Evolutionary conservation across 2,888 invertebrate species (phyloP).

Genomic region (Leptopilina drosophilae): DNA sequence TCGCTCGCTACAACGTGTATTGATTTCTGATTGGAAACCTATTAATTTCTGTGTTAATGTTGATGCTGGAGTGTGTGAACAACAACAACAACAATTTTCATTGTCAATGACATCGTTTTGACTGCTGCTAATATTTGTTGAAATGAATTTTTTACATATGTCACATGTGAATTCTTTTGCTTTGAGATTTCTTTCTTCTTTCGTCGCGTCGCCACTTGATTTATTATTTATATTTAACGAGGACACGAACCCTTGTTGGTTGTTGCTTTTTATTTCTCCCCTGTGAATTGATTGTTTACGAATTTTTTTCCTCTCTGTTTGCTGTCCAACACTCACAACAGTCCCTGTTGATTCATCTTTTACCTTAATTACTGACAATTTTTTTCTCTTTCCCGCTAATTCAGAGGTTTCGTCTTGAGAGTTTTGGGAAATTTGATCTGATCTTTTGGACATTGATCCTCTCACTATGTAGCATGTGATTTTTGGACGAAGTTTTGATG

Average conservation of each 20-base stretch:
- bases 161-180: conserved; percentile 19
- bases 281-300: neutral
- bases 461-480: neutral
- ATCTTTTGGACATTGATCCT: neutral
- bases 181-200: neutral
- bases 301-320: conserved; percentile 2
- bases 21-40: conserved; percentile 9
- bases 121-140: neutral
- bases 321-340: conserved; percentile 18
- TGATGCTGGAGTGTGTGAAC: neutral
- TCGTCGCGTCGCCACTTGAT: neutral
- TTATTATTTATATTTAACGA: neutral
- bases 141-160: conserved; percentile 2
- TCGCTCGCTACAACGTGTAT: neutral
- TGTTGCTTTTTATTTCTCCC: neutral
- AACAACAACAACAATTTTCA: too few species aligned
- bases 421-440: neutral
- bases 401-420: neutral
- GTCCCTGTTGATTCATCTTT: conserved; percentile 26
- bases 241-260: neutral
- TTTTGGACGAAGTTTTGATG: neutral
- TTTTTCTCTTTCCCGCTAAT: neutral
- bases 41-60: neutral
- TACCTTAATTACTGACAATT: conserved; percentile 12
- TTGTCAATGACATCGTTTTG: too few species aligned